phyloP scores from a whole-genome alignment of 2,113 vertebrate genomes.

The Alligator sinensis region DNA sequence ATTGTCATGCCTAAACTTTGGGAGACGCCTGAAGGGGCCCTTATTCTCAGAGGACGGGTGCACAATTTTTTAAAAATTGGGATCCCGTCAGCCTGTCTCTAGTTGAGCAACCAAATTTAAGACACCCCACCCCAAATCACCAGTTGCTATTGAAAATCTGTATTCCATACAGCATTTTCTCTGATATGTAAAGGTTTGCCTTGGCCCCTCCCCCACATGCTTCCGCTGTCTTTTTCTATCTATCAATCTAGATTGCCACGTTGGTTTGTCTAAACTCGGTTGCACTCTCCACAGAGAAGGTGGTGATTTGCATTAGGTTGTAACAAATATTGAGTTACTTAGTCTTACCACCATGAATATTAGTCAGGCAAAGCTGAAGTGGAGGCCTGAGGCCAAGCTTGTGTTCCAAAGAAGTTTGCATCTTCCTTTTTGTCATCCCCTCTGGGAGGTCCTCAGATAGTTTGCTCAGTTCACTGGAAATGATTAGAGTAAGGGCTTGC shows the following conservation, averaged over 20 bases:
- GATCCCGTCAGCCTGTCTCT: background rate
- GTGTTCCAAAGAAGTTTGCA: accelerated
- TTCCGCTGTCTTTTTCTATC: background rate
- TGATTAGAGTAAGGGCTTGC: background rate
- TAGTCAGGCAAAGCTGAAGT: background rate
- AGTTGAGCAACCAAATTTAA: too few relatives aligned
- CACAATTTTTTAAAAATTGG: background rate
- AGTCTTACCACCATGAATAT: background rate
- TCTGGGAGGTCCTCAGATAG: accelerated
- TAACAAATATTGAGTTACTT: background rate
- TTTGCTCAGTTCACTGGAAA: background rate
- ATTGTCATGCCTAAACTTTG: background rate
- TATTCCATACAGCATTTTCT: background rate
- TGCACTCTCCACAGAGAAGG: background rate
- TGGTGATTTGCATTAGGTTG: background rate
- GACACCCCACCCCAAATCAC: too few relatives aligned
- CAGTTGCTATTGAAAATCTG: background rate
- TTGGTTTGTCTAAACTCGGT: background rate
- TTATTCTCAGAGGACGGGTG: background rate
- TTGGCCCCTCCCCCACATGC: accelerated
- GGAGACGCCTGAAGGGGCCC: background rate
- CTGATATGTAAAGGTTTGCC: background rate
- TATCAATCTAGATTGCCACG: background rate
- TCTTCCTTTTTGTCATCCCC: accelerated
- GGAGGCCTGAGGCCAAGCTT: background rate